Percentiles rank a stretch among this genome's conserved stretches.
Evolutionary conservation across 30 jellyfish, hydroid and myxozoan species (phyloP).

Genomic region (Morbakka virulenta): DNA sequence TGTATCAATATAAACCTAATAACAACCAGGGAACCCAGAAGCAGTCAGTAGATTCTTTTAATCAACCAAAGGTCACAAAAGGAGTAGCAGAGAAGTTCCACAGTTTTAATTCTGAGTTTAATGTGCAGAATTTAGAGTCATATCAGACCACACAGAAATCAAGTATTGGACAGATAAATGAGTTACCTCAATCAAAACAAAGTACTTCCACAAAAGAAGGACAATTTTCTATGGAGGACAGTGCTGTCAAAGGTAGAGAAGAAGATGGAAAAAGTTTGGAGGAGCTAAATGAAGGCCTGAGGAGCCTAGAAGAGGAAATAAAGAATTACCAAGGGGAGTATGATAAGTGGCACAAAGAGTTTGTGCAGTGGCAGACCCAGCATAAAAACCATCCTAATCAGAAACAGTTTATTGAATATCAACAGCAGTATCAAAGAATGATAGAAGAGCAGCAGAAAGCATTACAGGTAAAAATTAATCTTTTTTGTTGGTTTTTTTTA

Average conservation of each 20-base stretch:
- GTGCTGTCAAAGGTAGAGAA: neutral
- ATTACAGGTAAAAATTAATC: too few species aligned
- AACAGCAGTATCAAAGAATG: constrained; percentile 76
- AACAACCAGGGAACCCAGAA: too few species aligned
- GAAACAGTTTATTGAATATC: constrained; percentile 80
- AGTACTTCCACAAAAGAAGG: neutral
- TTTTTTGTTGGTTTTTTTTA: too few species aligned
- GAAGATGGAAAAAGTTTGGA: constrained; percentile 40
- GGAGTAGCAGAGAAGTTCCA: too few species aligned
- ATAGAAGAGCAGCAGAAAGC: constrained; percentile 85
- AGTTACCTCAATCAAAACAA: neutral
- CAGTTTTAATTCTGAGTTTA: too few species aligned
- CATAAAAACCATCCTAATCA: constrained; percentile 95
- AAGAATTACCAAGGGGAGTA: constrained; percentile 77
- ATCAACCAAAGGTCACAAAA: too few species aligned
- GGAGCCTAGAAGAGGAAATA: constrained; percentile 73
- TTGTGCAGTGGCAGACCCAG: constrained; percentile 77
- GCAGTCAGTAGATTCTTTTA: too few species aligned
- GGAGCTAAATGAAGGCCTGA: constrained; percentile 37
- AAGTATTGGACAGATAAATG: neutral
- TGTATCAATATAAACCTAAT: too few species aligned
- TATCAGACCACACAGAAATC: too few species aligned
- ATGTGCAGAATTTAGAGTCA: too few species aligned
- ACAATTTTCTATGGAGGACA: neutral
- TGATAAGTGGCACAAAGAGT: constrained; percentile 87